Base-by-base conservation (phyloP, 2,888 invertebrate species). In the Leptopilina myrica region DNA sequence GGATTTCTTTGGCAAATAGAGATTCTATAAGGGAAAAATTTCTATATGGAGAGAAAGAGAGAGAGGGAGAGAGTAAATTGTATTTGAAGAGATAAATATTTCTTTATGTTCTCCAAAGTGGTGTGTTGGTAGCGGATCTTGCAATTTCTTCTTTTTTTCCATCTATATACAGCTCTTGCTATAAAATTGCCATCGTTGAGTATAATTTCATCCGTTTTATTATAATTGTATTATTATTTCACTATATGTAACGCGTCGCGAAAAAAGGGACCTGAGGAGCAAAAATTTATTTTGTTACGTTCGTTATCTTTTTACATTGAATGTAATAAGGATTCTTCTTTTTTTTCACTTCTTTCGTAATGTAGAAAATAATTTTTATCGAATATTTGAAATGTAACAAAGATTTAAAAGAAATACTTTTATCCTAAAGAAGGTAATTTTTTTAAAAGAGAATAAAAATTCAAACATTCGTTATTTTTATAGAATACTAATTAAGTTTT, bases 1-100 rank as follows among this genome's bases (percentile, higher is more conserved):
- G 69, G 26, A 12, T 26, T 49, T 69, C 53, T 53, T 69, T 49
- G 7, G 53, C 69, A 69, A 69, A 69, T 69, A 69, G 46, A 67
- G 46, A 11, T 20, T 49, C 46, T 49, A 49, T 49, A 9, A 20
- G 20, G 20, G 20, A 20, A 20, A 20, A 20, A 20, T 20, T 20
- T 20, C 20, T 20, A 20, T 20, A n/a, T n/a, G n/a, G n/a, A 20
- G 20, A 1, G 20, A 20, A 20, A 1, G 20, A 20, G 6, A 11
- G 11, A 33, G 0, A 26, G 26, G 26, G 26, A 33, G 33, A 33
- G 49, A 43, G 43, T 46, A 49, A 46, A 46, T 26, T 69, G 49
- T 7, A 20, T 15, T 49, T 69, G 15, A 14, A 12, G 7, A 12
- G 12, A 14, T 26, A 49, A 20, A 49, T 20, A 49, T 49, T 11